Evolutionary conservation across 2,888 invertebrate species (phyloP).

Genomic region (Eupithecia subumbrata): DNA sequence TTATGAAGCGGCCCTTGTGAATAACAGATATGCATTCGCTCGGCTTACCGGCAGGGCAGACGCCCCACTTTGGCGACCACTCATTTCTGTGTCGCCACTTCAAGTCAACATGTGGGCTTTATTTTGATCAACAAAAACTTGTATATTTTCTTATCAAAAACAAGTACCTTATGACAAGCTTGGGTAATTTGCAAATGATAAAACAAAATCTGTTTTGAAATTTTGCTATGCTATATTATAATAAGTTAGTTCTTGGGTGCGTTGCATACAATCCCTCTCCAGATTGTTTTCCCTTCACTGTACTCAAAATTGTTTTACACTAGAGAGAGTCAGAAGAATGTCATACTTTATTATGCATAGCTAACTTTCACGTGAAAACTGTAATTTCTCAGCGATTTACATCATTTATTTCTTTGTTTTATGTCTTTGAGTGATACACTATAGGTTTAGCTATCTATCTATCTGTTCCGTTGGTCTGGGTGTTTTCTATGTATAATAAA

Average conservation of each 20-base stretch:
- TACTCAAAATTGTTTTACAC: no score
- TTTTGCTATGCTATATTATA: neutral
- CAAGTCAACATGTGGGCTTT: neutral
- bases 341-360: no score
- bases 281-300: no score
- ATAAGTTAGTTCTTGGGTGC: no score
- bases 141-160: neutral
- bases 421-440: neutral
- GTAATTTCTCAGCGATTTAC: no score
- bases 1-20: slow-evolving; percentile 36
- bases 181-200: neutral
- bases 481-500: no score
- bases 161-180: neutral
- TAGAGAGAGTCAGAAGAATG: no score
- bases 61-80: neutral
- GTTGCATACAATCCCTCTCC: no score
- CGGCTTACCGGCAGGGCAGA: slow-evolving; percentile 10
- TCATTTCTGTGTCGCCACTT: neutral
- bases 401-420: neutral
- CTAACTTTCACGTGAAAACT: no score
- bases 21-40: slow-evolving; percentile 39
- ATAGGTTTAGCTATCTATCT: neutral
- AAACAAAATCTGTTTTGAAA: neutral
- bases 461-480: no score
- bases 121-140: neutral